phyloP scores from a whole-genome alignment of 2,888 invertebrate species.

The Notodonta dromedarius region DNA sequence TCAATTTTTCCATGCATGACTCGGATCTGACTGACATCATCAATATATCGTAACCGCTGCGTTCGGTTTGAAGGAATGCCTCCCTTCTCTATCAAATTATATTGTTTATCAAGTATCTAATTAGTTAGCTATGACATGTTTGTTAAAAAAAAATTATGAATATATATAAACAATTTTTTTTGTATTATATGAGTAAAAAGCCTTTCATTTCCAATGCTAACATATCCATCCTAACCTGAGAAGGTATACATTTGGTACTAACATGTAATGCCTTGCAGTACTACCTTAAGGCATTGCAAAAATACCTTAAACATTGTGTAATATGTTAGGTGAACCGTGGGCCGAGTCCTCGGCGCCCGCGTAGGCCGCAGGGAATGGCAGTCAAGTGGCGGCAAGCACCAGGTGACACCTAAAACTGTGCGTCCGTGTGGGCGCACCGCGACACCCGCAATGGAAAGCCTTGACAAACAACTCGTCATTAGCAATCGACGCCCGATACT shows the following conservation, averaged over 20 bases:
- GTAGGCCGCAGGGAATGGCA: constrained; percentile 63
- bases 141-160: no score
- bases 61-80: constrained; percentile 1
- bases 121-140: no score
- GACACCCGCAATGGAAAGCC: constrained; percentile 60
- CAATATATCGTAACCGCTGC: constrained; percentile 23
- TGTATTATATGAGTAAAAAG: no score
- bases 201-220: no score
- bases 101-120: no score
- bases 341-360: constrained; percentile 66
- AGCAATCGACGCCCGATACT: constrained; percentile 44
- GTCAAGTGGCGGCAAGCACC: constrained; percentile 50
- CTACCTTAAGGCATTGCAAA: constrained; percentile 30
- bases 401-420: constrained; percentile 55
- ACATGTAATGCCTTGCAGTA: no score
- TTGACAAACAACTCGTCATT: constrained; percentile 59
- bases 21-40: constrained; percentile 39
- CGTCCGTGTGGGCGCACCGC: constrained; percentile 61
- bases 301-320: constrained; percentile 49
- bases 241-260: no score
- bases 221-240: no score
- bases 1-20: constrained; percentile 23
- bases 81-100: not conserved
- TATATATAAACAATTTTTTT: no score
- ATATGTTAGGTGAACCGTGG: constrained; percentile 51